phyloP scores from a whole-genome alignment of 2,797 vertebrate genomes.

The Acanthurus lineatus region DNA sequence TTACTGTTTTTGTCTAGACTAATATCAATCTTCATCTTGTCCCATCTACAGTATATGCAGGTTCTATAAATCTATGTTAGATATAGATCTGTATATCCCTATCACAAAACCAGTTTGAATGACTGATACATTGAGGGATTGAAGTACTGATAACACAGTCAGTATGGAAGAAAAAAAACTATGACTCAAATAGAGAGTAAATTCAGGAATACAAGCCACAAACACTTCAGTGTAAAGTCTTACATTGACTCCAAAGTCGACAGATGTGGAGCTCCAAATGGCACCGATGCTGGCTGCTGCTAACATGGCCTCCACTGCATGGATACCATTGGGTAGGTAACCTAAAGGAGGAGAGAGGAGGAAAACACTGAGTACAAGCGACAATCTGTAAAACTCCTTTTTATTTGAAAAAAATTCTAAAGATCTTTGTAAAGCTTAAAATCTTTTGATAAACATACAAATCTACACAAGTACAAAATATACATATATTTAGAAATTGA shows the following conservation, averaged over 20 bases:
- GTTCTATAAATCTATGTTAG: no score
- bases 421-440: neutral
- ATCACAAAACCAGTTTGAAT: neutral
- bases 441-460: neutral
- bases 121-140: neutral
- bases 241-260: conserved; percentile 97
- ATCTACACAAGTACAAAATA: neutral
- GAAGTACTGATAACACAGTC: no score
- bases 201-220: neutral
- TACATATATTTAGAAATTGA: neutral
- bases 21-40: no score
- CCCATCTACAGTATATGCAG: no score
- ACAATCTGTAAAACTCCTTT: neutral
- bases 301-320: conserved; percentile 95
- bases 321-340: conserved; percentile 92
- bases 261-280: conserved; percentile 97
- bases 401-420: neutral
- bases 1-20: no score
- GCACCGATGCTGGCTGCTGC: conserved; percentile 94
- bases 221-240: conserved; percentile 40
- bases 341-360: conserved; percentile 77
- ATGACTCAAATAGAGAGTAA: neutral
- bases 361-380: neutral
- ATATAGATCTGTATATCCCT: no score
- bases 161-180: neutral